Evolutionary conservation across 2,888 invertebrate species (phyloP), one percentile per base, ranked within the genome.

Genomic region (Thecocarcelia acutangulata): DNA sequence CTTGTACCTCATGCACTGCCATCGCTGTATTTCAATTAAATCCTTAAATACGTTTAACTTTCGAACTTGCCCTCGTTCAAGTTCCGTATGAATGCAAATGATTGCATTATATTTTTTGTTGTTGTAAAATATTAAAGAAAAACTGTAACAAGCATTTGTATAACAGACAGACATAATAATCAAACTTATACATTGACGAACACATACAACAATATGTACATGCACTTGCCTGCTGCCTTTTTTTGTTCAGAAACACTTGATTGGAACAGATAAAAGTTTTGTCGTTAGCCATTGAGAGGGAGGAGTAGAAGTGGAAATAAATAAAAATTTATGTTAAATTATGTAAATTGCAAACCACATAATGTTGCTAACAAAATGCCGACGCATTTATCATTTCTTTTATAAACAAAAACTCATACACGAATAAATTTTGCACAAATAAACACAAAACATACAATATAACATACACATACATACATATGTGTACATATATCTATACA

Each of bases 311-410:
- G 58, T 66, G 37, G 52, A 75, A 68, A 61, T 58, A 75, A 75
- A 75, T 68, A 68, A 75, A 75, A 81, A 76, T 81, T 68, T 82
- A 77, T 82, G 81, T 77, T 77, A 78, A 82, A 82, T 78, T 82
- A 82, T 82, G 81, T 82, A 82, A 77, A 82, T 78, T 82, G 73
- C 77, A 77, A 82, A 78, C 81, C 81, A 77, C 74, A 82, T 77
- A 82, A 82, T 74, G 77, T 77, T 78, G 81, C 81, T 82, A 82
- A 82, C 81, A 82, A 79, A 76, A 83, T 83, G 80, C 83, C 80
- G 78, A 80, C 78, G 79, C 83, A 83, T 80, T 84, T 83, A 83
- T 83, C 83, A 83, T 83, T 81, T 78, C 77, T 82, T 77, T 68
- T 61, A 72, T 72, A 59, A 52, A 76, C 54, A 54, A 69, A 66